Percentiles rank a stretch among this genome's conserved stretches.
Evolutionary conservation across 2,113 vertebrate species (phyloP).

Genomic region (Aramus guarauna): DNA sequence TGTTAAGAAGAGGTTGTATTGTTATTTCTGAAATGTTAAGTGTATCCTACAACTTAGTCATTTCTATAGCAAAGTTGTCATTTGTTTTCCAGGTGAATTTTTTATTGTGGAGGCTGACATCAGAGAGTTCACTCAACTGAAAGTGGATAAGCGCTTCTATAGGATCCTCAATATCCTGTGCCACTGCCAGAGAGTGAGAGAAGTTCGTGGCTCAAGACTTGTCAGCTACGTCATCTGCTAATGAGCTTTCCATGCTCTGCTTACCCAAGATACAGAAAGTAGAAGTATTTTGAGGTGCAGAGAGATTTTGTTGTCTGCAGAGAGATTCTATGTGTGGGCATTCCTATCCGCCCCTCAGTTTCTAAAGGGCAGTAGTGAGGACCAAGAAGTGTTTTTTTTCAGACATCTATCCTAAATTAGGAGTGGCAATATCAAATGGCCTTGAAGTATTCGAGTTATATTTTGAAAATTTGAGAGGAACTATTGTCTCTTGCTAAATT

Average conservation of each 20-base stretch:
- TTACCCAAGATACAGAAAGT: rapidly evolving
- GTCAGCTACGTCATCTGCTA: constrained; percentile 82
- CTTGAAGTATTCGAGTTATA: background rate
- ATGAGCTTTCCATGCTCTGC: rapidly evolving
- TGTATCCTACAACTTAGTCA: background rate
- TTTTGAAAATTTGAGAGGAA: too few species aligned
- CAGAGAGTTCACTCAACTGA: constrained; percentile 80
- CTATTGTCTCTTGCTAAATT: too few species aligned
- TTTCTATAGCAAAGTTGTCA: background rate
- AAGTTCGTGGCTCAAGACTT: constrained; percentile 77
- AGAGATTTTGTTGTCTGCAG: background rate
- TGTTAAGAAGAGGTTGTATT: background rate
- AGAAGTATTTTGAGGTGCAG: background rate
- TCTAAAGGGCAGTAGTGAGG: background rate
- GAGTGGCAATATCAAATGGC: too few species aligned
- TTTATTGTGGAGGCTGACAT: constrained; percentile 92
- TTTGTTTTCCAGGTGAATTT: constrained; percentile 73
- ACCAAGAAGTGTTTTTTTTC: background rate
- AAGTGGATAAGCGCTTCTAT: constrained; percentile 85
- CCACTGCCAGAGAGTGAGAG: constrained; percentile 85
- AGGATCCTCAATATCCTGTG: constrained; percentile 87
- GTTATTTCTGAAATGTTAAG: background rate
- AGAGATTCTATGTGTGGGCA: too few species aligned
- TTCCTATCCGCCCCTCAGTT: background rate
- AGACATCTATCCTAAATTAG: too few species aligned